Evolutionary conservation across 2,888 invertebrate genomes (phyloP).

Genomic region (Andrena haemorrhoa): DNA sequence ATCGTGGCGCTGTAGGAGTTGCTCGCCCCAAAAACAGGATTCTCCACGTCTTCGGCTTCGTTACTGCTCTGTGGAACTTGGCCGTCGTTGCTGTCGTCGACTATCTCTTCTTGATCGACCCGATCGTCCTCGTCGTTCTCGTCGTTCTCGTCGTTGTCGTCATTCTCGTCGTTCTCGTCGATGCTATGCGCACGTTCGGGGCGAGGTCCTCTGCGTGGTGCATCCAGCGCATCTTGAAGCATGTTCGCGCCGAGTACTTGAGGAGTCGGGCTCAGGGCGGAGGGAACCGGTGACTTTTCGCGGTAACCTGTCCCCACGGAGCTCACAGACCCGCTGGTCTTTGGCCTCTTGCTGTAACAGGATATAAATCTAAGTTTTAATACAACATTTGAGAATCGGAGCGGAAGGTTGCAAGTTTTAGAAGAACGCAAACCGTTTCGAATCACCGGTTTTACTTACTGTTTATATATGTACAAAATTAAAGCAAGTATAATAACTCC

Average conservation of each 20-base stretch:
- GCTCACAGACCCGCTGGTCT: constrained; percentile 81
- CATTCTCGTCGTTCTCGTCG: constrained; percentile 79
- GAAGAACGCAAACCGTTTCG: neutral
- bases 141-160: constrained; percentile 79
- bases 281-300: constrained; percentile 82
- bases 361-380: neutral
- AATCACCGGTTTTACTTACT: constrained; percentile 85
- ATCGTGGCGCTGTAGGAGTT: constrained; percentile 86
- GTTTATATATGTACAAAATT: constrained; percentile 91
- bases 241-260: constrained; percentile 87
- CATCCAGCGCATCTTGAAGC: constrained; percentile 84
- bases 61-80: neutral
- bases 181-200: constrained; percentile 81
- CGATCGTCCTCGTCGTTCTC: constrained; percentile 82
- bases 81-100: constrained; percentile 27
- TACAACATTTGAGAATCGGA: neutral
- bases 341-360: constrained; percentile 78
- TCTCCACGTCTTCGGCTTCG: constrained; percentile 84
- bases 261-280: constrained; percentile 80
- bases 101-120: constrained; percentile 66
- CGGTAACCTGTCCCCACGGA: constrained; percentile 82
- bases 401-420: neutral
- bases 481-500: constrained; percentile 91
- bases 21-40: constrained; percentile 84
- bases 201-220: constrained; percentile 83